phyloP scores from a whole-genome alignment of 1,140 invertebrate species.

The Drosophila albomicans region DNA sequence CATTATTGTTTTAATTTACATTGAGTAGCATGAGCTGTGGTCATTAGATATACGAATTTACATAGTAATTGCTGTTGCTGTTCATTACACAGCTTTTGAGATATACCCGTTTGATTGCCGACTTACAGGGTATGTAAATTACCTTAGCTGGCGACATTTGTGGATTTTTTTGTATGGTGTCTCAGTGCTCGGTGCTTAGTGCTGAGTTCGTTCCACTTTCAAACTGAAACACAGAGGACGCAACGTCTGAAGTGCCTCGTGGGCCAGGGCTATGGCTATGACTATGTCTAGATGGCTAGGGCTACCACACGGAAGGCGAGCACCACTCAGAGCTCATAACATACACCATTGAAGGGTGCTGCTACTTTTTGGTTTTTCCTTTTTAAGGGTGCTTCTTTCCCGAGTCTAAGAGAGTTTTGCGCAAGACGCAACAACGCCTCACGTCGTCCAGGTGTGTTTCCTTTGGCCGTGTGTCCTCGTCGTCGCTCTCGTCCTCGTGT shows the following conservation, averaged over 20 bases:
- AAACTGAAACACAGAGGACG: conserved; percentile 21
- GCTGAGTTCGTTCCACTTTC: conserved; percentile 66
- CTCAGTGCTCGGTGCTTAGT: conserved; percentile 26
- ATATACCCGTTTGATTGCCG: not conserved
- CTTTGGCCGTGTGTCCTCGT: conserved; percentile 11
- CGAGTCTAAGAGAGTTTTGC: conserved; percentile 44
- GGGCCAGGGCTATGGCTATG: conserved; percentile 8
- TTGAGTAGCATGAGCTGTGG: not conserved
- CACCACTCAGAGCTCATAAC: conserved; percentile 3
- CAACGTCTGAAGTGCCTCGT: conserved; percentile 62
- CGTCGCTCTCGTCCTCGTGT: conserved; percentile 7
- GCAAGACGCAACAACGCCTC: conserved; percentile 45
- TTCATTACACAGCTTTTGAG: not conserved
- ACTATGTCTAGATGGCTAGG: no score
- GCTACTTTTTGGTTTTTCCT: conserved; percentile 49
- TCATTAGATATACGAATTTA: no score
- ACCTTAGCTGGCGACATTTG: conserved; percentile 52
- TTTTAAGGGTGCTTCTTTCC: conserved; percentile 71
- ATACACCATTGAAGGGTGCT: conserved; percentile 51
- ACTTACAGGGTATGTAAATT: conserved; percentile 26
- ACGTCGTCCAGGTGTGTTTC: conserved; percentile 63
- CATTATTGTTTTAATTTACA: no score
- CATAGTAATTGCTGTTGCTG: no score
- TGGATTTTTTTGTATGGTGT: conserved; percentile 31
- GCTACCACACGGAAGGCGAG: not conserved